Evolutionary conservation across 2,113 vertebrate species (phyloP).

Genomic region (Taurulus bubalis): DNA sequence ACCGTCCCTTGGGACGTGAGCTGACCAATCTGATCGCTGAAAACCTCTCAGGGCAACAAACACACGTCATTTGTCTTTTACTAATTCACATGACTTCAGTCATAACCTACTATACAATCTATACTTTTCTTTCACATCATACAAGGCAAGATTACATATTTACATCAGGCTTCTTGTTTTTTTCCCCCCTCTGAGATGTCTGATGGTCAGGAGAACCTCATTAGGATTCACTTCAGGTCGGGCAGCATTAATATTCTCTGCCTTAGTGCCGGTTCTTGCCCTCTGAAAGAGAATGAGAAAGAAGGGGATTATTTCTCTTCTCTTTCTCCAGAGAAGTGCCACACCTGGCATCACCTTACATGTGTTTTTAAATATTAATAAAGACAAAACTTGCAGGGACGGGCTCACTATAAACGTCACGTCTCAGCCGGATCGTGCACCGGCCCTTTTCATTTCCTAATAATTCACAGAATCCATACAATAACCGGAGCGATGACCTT

Average conservation of each 20-base stretch:
- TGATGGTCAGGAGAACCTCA: slow-evolving; percentile 23
- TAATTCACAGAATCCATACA: too few relatives aligned
- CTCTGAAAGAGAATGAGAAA: neutral
- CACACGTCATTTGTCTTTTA: neutral
- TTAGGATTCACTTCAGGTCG: slow-evolving; percentile 37
- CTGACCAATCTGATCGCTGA: neutral
- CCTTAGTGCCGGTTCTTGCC: neutral
- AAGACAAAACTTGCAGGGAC: neutral
- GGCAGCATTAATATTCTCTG: slow-evolving; percentile 43
- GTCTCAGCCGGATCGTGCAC: neutral
- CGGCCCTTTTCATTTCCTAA: neutral
- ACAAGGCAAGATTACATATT: neutral
- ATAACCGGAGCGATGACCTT: too few relatives aligned
- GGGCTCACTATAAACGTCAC: neutral
- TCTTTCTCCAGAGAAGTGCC: neutral
- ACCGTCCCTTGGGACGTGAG: neutral
- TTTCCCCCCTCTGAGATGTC: neutral
- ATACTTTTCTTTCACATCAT: neutral
- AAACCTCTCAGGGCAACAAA: neutral
- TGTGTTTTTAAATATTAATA: neutral
- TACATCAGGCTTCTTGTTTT: neutral
- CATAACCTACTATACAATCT: neutral
- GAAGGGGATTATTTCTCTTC: neutral
- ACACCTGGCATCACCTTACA: neutral
- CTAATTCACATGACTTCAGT: neutral